A percentile compares a stretch with the other conserved stretches of the same genome.
These are phyloP conservation scores for Sitophilus oryzae DNA, from an alignment of 1,140 invertebrate genomes.

Conservation along the genomic window DNA sequence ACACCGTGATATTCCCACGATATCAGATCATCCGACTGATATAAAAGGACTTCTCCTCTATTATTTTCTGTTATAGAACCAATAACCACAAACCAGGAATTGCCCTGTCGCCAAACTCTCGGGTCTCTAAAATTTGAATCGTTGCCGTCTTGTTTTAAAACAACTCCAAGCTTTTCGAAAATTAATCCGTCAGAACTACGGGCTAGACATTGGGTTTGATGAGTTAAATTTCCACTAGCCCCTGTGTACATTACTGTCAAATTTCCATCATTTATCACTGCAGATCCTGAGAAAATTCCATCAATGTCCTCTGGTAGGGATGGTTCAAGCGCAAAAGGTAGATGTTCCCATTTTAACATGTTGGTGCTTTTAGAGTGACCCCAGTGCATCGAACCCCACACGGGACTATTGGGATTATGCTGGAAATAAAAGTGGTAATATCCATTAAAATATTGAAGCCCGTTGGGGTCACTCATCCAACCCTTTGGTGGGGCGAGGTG, in stretches of 20 bases:
- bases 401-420: constrained; percentile 3
- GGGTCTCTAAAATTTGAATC: constrained; percentile 41
- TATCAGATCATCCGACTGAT: constrained; percentile 42
- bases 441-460: constrained; percentile 9
- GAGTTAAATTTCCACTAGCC: constrained; percentile 34
- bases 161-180: constrained; percentile 43
- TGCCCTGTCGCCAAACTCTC: constrained; percentile 43
- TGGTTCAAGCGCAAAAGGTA: constrained; percentile 42
- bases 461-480: constrained; percentile 20
- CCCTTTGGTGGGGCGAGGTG: constrained; percentile 9
- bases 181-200: constrained; percentile 40
- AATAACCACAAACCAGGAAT: constrained; percentile 44
- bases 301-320: constrained; percentile 44
- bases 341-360: constrained; percentile 28
- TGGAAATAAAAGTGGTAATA: constrained; percentile 18
- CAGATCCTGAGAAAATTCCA: constrained; percentile 43
- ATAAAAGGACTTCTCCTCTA: constrained; percentile 37
- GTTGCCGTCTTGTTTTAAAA: constrained; percentile 32
- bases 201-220: constrained; percentile 43
- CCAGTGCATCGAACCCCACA: constrained; percentile 13
- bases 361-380: constrained; percentile 17
- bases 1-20: constrained; percentile 41
- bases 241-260: constrained; percentile 45
- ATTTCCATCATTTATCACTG: constrained; percentile 37
- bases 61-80: constrained; percentile 37